Evolutionary conservation across 2,797 vertebrate genomes (phyloP), one percentile per base, ranked within the genome.

Genomic region (Eidolon dupreanum): DNA sequence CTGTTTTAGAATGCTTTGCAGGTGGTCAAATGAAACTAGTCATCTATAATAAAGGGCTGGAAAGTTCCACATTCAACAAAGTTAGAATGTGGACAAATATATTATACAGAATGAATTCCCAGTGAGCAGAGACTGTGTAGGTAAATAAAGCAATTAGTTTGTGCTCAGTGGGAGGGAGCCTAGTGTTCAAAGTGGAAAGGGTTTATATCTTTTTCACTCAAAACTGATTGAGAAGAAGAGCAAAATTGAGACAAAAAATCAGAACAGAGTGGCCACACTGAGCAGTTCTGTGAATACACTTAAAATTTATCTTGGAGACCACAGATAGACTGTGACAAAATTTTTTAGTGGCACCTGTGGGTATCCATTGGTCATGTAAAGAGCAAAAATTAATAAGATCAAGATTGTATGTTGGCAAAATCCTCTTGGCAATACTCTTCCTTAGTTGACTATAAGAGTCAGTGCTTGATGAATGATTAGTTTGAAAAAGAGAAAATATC

Each of bases 111-210:
- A 93, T 96, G 78, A 95, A 93, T 89, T 97, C 49, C 65, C 28
- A 81, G 59, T 75, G 59, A 96, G 59, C 49, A 94, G n/a, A 96
- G 19, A 13, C 65, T 95, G 6, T 93, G 41, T 89, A 93, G 73
- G 83, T 92, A 96, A 94, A 94, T 81, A 75, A 13, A 91, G 53
- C 82, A 96, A 96, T 95, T 95, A 91, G 19, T 79, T 91, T 93
- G 24, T 91, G 49, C 86, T 94, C 86, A 89, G 70, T 94, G 71
- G 59, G 91, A 89, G 19, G 65, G 33, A 94, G 24, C 46, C 36
- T 70, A 77, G 41, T 75, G 61, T 87, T 24, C 65, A 94, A 12
- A 96, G 65, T 86, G 11, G n/a, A 78, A 96, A 96, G 73, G 70
- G 84, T 91, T 88, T 91, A 46, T 91, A 90, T 51, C 66, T 66